Conservation (phyloP, 2,888 invertebrate genomes). For the Tachystola acroxantha region DNA sequence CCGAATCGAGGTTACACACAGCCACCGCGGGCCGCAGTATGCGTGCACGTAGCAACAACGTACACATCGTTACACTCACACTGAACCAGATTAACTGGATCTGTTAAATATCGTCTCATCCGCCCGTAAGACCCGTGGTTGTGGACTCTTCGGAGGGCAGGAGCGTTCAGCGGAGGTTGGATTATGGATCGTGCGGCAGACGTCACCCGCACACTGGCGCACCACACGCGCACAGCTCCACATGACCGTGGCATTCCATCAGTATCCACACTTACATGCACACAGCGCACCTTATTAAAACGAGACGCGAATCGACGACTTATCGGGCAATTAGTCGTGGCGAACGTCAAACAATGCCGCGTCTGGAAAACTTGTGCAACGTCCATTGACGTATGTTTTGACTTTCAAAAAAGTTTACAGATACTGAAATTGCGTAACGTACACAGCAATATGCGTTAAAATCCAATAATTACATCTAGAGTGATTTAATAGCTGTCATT, state of each 20-base stretch:
- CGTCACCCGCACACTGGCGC: slow-evolving; percentile 62
- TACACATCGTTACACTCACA: slow-evolving; percentile 55
- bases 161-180: slow-evolving; percentile 40
- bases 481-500: no score
- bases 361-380: slow-evolving; percentile 39
- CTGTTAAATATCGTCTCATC: slow-evolving; percentile 46
- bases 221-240: slow-evolving; percentile 38
- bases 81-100: slow-evolving; percentile 38
- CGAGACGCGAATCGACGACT: slow-evolving; percentile 78
- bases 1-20: slow-evolving; percentile 76
- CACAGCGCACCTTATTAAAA: slow-evolving; percentile 76
- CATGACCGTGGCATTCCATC: slow-evolving; percentile 75
- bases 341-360: slow-evolving; percentile 59
- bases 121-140: slow-evolving; percentile 29
- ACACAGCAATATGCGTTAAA: no score
- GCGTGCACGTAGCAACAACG: slow-evolving; percentile 72
- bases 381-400: slow-evolving; percentile 49
- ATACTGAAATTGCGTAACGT: no score
- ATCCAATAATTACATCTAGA: no score
- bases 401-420: no score
- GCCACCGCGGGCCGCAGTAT: slow-evolving; percentile 46
- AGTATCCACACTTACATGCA: slow-evolving; percentile 65
- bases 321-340: slow-evolving; percentile 77
- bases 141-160: slow-evolving; percentile 31
- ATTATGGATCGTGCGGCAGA: slow-evolving; percentile 60